phyloP scores from a whole-genome alignment of 2,797 vertebrate species.

The Apodemus agrarius region DNA sequence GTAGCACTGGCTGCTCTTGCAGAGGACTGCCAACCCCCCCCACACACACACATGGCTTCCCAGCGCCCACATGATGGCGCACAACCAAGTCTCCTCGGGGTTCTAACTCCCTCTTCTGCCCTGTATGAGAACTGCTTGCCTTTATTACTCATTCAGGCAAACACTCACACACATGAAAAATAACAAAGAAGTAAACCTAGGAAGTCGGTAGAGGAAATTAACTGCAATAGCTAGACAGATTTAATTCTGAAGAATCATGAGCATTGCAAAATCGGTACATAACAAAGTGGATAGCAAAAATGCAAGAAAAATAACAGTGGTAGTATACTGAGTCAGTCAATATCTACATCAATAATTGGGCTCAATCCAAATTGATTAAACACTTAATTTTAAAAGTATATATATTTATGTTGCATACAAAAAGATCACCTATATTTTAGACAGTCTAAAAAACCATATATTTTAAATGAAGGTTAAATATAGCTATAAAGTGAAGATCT shows the following conservation, averaged over 20 bases:
- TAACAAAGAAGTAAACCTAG: not conserved
- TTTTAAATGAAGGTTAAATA: not conserved
- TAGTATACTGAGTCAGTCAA: not conserved
- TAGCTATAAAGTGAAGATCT: not conserved
- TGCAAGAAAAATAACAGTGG: not conserved
- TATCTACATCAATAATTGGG: not conserved
- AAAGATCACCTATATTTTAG: not conserved
- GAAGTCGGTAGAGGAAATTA: not conserved
- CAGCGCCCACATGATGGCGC: not conserved
- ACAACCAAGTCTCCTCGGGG: not conserved
- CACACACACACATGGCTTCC: not conserved
- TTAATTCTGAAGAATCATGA: slow-evolving; percentile 9
- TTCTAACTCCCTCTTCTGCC: not conserved
- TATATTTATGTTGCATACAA: not conserved
- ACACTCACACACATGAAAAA: not conserved
- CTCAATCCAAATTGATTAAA: not conserved
- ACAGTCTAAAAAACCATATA: not conserved
- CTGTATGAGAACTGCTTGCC: not conserved
- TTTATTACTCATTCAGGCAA: not conserved
- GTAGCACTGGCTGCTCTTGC: not conserved
- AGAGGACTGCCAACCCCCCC: not conserved
- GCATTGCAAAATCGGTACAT: not conserved
- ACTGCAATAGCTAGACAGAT: not conserved
- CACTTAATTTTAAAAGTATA: not conserved
- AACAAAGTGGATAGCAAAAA: not conserved